Base-by-base conservation (phyloP, 2,113 vertebrate genomes). In the Tetrax tetrax region DNA sequence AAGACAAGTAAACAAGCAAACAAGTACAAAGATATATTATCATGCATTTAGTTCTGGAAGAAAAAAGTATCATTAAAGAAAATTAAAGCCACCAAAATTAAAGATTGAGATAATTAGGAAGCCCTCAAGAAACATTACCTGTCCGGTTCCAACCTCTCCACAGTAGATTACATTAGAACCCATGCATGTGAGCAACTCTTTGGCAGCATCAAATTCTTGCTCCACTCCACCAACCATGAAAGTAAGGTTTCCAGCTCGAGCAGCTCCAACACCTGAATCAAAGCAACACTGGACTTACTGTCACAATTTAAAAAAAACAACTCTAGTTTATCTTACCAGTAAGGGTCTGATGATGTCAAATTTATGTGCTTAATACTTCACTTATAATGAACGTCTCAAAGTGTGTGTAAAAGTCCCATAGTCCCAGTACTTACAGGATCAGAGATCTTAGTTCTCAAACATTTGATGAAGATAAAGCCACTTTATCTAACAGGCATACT, bases 191-290 rank as follows among this genome's bases (percentile, higher is more conserved):
- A 99, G 98, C 75, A 99, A 96, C 89, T 99, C 99, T 93, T 99
- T 98, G 94, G 98, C 99, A 93, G 99, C 99, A 90, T 98, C 98
- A 97, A 99, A 99, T 96, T 99, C 99, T 83, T 98, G 98, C 97
- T 99, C 99, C 7, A 98, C 98, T 97, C 99, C 99, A 94, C 99
- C 99, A 53, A 99, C 99, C 99, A 99, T 99, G 96, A 99, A 99
- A 7, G 99, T 99, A 94, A 99, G 98, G 96, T 99, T 99, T 91
- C 98, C 99, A 83, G 99, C 99, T 91, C 97, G 98, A 92, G 99
- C 99, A 68, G 99, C 99, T 95, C 99, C 99, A 90, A 99, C 99
- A 98, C 99, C 99, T 99, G 96, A 60, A 90, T 83, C 76, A 80
- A 95, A 45, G 88, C 17, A 82, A 93, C 29, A 35, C 0, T 60